These are phyloP conservation scores for Mobula birostris DNA, from an alignment of 2,113 vertebrate genomes.

Conservation along the genomic window DNA sequence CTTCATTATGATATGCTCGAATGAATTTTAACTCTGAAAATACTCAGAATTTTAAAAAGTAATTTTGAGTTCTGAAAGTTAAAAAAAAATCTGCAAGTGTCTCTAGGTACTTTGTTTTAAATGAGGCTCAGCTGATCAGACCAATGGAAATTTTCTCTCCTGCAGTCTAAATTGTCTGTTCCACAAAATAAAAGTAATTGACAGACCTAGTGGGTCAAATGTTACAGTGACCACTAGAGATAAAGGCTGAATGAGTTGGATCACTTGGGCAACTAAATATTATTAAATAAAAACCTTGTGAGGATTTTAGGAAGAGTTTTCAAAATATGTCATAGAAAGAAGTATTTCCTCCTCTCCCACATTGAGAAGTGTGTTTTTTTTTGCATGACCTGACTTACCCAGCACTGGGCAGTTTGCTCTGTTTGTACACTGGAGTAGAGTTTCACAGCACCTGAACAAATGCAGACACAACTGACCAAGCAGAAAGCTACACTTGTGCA, in stretches of 20 bases:
- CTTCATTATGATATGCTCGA: neutral
- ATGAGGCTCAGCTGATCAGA: neutral
- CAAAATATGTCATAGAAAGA: neutral
- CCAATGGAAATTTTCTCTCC: neutral
- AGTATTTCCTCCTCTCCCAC: neutral
- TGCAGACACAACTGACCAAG: neutral
- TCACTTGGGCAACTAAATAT: neutral
- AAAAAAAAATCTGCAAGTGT: neutral
- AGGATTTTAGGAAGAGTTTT: too few species aligned
- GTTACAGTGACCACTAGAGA: neutral
- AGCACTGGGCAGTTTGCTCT: neutral
- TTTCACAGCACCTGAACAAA: neutral
- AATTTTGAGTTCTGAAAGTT: neutral
- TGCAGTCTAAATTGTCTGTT: neutral
- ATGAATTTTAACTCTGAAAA: neutral
- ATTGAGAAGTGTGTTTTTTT: neutral
- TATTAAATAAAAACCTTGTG: neutral
- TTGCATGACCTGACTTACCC: neutral
- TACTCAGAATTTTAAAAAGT: neutral
- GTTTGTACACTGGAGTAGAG: neutral
- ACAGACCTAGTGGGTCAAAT: neutral
- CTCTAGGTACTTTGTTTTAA: neutral
- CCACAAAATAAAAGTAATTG: neutral
- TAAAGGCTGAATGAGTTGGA: neutral
- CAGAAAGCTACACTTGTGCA: neutral